Conservation (phyloP, 92 coral and sea anemone species). For the Montipora capitata region DNA sequence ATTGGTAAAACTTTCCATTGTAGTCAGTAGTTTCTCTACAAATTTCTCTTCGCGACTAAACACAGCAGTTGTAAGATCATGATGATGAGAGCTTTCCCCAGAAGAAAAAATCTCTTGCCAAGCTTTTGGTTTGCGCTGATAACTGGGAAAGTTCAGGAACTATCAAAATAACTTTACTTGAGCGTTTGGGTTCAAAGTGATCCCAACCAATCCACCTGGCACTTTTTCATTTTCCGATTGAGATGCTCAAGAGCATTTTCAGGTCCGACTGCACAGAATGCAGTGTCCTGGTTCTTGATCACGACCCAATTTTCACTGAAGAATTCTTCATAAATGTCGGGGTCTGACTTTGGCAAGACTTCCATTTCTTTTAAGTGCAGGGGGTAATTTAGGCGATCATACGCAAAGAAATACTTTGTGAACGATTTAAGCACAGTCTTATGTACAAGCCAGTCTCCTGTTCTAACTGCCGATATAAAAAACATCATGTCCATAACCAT, state of each 20-base stretch:
- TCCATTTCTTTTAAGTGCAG: conserved; percentile 74
- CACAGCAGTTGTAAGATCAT: too few species aligned
- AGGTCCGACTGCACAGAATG: conserved; percentile 76
- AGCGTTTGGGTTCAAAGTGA: conserved; percentile 67
- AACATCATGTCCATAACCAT: conserved; percentile 63
- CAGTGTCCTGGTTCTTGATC: conserved; percentile 60
- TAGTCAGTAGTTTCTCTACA: conserved; percentile 35
- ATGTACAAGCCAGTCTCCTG: conserved; percentile 70
- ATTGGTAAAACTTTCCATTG: conserved; percentile 37
- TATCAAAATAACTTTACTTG: conserved; percentile 61
- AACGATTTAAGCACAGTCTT: conserved; percentile 53
- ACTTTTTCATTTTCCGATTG: conserved; percentile 77
- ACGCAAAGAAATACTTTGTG: conserved; percentile 76
- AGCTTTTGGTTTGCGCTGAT: too few species aligned
- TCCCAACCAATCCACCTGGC: conserved; percentile 63
- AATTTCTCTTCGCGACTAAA: conserved; percentile 45
- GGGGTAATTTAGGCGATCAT: conserved; percentile 72
- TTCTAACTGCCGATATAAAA: conserved; percentile 69
- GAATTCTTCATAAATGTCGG: conserved; percentile 71
- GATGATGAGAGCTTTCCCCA: too few species aligned
- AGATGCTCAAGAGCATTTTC: conserved; percentile 80
- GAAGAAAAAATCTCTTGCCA: too few species aligned
- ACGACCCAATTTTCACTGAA: conserved; percentile 78
- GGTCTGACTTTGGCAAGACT: conserved; percentile 51
- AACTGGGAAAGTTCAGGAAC: too few species aligned